Base-by-base conservation (phyloP, 2,113 vertebrate species). In the Lamprotornis superbus region DNA sequence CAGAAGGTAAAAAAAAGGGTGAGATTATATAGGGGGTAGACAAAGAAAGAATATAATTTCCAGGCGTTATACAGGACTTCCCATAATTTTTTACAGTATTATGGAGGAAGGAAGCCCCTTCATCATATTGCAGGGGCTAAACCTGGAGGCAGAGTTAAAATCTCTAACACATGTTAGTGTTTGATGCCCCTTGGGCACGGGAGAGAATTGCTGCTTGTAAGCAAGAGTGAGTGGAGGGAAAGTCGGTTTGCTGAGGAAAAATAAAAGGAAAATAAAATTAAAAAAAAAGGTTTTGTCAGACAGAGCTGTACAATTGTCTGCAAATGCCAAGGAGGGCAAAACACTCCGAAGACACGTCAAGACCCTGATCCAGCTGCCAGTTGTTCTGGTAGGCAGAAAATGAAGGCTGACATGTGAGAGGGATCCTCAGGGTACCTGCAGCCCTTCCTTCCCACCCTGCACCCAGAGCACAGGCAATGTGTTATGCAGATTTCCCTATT, bases 341-440 rank as follows among this genome's bases (percentile, higher is more conserved):
- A 68, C 63, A 92, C 67, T 95, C 93, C 1, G 2, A 95, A 97
- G 95, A 83, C 21, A 17, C 40, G 75, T 91, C 93, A 91, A 94
- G 79, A 71, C 80, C 93, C 77, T 67, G 88, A 83, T 49, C 63
- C 96, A 91, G 86, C 94, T 92, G 93, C 91, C 93, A 96, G 68
- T 78, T 94, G 67, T 78, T 90, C 88, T 64, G 20, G 63, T 55
- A 76, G 85, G 73, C 75, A 78, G 89, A 96, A 97, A 96, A 92
- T 50, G 89, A 96, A 86, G 80, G 89, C 59, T 80, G 92, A 90
- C 73, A 47, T 4, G 56, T 57, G 91, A 76, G 84, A 57, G 76
- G 81, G 76, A 86, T 83, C 42, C 55, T 11, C 40, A 35, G 21
- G 1, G 15, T 4, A 59, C 63, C 35, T 12, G 78, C 83, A 93